A percentile compares a stretch with the other conserved stretches of the same genome.
phyloP scores from a whole-genome alignment of 2,113 vertebrate species.

The Atlantisia rogersi region DNA sequence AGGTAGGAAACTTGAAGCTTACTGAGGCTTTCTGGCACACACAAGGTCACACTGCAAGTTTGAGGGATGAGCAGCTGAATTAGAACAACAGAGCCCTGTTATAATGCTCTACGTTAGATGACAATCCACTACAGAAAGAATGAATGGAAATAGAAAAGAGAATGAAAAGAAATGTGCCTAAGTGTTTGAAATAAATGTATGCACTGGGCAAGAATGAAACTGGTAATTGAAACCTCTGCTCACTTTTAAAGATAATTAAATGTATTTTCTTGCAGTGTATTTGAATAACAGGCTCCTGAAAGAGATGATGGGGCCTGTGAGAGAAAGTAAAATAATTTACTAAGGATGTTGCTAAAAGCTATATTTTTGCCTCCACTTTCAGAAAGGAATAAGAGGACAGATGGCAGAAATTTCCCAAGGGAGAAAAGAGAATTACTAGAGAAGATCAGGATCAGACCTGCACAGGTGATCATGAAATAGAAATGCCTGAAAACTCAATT shows the following conservation, averaged over 20 bases:
- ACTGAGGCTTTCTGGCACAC: background rate
- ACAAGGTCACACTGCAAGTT: background rate
- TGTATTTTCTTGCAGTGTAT: slow-evolving; percentile 12
- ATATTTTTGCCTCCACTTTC: slow-evolving; percentile 22
- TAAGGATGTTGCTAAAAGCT: slow-evolving; percentile 32
- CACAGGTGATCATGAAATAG: slow-evolving; percentile 63
- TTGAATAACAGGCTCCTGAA: slow-evolving; percentile 26
- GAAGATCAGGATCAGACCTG: slow-evolving; percentile 65
- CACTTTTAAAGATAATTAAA: slow-evolving; percentile 42
- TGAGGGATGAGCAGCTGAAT: background rate
- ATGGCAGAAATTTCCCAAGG: slow-evolving; percentile 70
- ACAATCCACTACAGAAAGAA: slow-evolving; percentile 29
- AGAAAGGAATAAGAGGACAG: slow-evolving; percentile 22
- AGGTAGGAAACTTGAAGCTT: background rate
- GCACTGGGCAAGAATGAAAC: slow-evolving; percentile 20
- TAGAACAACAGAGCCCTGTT: background rate
- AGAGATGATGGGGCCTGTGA: slow-evolving; percentile 13
- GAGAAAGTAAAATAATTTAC: slow-evolving; percentile 40
- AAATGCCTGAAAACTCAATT: slow-evolving; percentile 62
- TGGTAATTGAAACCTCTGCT: slow-evolving; percentile 47
- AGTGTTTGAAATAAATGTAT: slow-evolving; percentile 48
- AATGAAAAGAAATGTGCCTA: slow-evolving; percentile 1
- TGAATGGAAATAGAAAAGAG: slow-evolving; percentile 25
- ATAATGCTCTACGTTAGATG: background rate
- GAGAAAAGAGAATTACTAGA: slow-evolving; percentile 58